Evolutionary conservation across 2,888 invertebrate genomes (phyloP).

Genomic region (Ectemnius continuus): DNA sequence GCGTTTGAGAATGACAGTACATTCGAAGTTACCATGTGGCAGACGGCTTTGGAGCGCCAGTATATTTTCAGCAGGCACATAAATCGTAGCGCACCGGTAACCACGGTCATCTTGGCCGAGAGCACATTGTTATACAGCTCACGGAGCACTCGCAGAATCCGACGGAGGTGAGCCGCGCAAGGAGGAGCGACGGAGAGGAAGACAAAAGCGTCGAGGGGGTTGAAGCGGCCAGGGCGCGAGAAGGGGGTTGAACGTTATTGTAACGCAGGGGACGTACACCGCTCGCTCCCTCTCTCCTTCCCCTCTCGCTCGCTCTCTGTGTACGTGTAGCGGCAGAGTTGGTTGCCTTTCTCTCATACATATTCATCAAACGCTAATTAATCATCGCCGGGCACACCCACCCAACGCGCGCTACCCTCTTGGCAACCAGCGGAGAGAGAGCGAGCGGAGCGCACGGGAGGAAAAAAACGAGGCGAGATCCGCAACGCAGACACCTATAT

Average conservation of each 20-base stretch:
- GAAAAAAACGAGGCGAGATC: constrained; percentile 40
- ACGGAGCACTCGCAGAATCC: constrained; percentile 62
- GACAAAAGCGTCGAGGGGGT: constrained; percentile 34
- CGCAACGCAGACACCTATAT: constrained; percentile 55
- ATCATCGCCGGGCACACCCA: constrained; percentile 74
- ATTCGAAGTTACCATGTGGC: too few species aligned
- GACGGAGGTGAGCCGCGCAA: constrained; percentile 25
- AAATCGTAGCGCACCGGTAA: constrained; percentile 43
- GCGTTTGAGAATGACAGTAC: too few species aligned
- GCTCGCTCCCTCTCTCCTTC: constrained; percentile 13
- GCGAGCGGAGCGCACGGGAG: neutral
- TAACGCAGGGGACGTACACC: constrained; percentile 59
- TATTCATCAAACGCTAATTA: constrained; percentile 78
- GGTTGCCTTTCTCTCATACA: constrained; percentile 73
- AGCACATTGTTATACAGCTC: constrained; percentile 70
- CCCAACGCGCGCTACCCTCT: constrained; percentile 58
- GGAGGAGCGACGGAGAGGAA: constrained; percentile 39
- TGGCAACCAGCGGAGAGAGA: constrained; percentile 42
- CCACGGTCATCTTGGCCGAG: constrained; percentile 47
- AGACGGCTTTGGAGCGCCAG: neutral
- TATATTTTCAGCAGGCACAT: constrained; percentile 15
- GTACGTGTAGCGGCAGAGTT: constrained; percentile 49
- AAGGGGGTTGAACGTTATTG: constrained; percentile 59
- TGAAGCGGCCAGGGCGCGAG: constrained; percentile 54
- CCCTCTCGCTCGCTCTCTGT: constrained; percentile 15